Base-by-base conservation (phyloP, 2,113 vertebrate genomes). In the Fregata magnificens region DNA sequence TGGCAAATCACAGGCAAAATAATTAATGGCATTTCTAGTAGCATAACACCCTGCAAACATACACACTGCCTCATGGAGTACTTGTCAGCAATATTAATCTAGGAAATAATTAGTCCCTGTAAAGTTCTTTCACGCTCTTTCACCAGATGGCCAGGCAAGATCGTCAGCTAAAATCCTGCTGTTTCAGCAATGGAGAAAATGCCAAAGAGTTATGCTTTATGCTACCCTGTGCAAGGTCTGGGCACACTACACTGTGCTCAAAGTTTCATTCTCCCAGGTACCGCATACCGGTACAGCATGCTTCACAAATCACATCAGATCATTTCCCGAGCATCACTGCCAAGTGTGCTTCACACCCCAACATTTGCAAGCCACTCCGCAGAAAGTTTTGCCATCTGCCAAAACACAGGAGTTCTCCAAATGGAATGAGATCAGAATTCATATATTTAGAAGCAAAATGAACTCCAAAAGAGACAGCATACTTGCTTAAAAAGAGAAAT, bases 81-180 rank as follows among this genome's bases (percentile, higher is more conserved):
- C 93, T 66, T 84, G 97, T 97, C 97, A 97, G 96, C 97, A 91
- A 95, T 97, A 97, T 98, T 98, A 96, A 97, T 97, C 93, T 83
- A 80, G 71, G 50, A 96, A 97, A 96, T 96, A 98, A 97, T 96
- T 97, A 97, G 96, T 93, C 73, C 47, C 82, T 59, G 36, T 61
- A 94, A 97, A 98, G 82, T 93, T 95, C 91, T 97, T 96, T 92
- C 86, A 45, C 25, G 28, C 71, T 90, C 81, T 96, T 97, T 98
- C 86, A 95, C 95, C 98, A 98, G 97, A 97, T 98, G 97, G 97
- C n/a, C 83, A 47, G 67, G 86, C 34, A 95, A 95, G 90, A 93
- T 36, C 55, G 45, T 98, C 98, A 98, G 98, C 98, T 98, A 93
- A 98, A 98, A 97, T 97, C 91, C 59, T 92, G 97, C 95, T 87